A percentile compares a stretch with the other conserved stretches of the same genome.
phyloP scores from a whole-genome alignment of 2,888 invertebrate genomes.

The Molanna angustata region DNA sequence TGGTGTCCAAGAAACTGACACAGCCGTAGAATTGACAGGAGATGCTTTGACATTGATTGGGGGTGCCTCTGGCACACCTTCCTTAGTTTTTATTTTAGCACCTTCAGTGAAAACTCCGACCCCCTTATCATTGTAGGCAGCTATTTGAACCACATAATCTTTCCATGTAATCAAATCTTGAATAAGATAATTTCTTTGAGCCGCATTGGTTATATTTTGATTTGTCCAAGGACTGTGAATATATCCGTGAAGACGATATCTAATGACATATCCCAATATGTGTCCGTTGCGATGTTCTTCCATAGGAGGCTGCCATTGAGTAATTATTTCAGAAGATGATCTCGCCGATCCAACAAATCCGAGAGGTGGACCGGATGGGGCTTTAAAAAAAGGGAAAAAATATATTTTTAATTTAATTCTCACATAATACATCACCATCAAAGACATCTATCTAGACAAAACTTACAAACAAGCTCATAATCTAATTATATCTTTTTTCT shows the following conservation, averaged over 20 bases:
- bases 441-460: too few species aligned
- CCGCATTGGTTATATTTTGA: slow-evolving; percentile 90
- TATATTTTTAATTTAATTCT: background rate
- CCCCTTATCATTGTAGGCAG: slow-evolving; percentile 96
- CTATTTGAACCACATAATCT: slow-evolving; percentile 94
- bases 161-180: slow-evolving; percentile 96
- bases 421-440: too few species aligned
- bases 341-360: slow-evolving; percentile 94
- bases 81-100: slow-evolving; percentile 90
- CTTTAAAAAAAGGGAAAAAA: slow-evolving; percentile 48
- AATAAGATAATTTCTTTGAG: slow-evolving; percentile 85
- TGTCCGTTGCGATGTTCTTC: slow-evolving; percentile 95
- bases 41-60: slow-evolving; percentile 78
- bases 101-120: slow-evolving; percentile 89
- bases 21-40: slow-evolving; percentile 83
- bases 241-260: slow-evolving; percentile 89
- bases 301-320: slow-evolving; percentile 95
- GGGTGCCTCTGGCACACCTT: slow-evolving; percentile 92
- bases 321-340: slow-evolving; percentile 92
- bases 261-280: slow-evolving; percentile 88
- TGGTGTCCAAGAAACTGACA: slow-evolving; percentile 88
- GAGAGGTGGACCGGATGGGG: slow-evolving; percentile 93
- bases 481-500: too few species aligned
- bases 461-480: too few species aligned
- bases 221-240: slow-evolving; percentile 89